phyloP scores from a whole-genome alignment of 1,140 invertebrate species.

The Diorhabda elongata region DNA sequence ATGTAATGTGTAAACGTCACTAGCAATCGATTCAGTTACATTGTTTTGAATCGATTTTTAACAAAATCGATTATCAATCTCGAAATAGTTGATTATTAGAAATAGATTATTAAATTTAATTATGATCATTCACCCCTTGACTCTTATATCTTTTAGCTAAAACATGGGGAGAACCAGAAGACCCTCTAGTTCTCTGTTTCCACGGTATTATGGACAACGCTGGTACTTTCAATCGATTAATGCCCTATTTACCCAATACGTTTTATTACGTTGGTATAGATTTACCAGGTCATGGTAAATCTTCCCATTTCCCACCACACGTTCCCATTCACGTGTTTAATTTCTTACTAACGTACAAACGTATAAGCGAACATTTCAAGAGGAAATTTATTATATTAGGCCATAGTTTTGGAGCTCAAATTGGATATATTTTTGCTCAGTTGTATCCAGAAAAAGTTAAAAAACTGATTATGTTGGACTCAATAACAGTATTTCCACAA shows the following conservation, averaged over 20 bases:
- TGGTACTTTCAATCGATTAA: conserved; percentile 61
- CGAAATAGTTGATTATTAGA: too few relatives aligned
- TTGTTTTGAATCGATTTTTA: too few relatives aligned
- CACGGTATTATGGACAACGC: conserved; percentile 65
- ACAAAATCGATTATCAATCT: too few relatives aligned
- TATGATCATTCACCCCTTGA: too few relatives aligned
- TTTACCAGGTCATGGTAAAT: conserved; percentile 66
- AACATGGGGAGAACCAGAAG: conserved; percentile 56
- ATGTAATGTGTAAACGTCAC: too few relatives aligned
- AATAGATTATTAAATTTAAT: too few relatives aligned
- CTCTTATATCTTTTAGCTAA: conserved; percentile 50
- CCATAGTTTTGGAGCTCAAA: conserved; percentile 58
- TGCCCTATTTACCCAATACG: conserved; percentile 54
- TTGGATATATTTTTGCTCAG: conserved; percentile 47
- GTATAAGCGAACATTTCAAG: conserved; percentile 54
- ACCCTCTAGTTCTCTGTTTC: conserved; percentile 54
- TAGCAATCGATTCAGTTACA: too few relatives aligned
- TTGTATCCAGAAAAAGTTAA: conserved; percentile 52
- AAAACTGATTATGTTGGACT: conserved; percentile 55
- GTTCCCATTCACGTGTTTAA: conserved; percentile 48
- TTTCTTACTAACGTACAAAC: conserved; percentile 50
- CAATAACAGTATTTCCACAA: conserved; percentile 42
- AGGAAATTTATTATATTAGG: conserved; percentile 47
- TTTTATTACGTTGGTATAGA: conserved; percentile 64
- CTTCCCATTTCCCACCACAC: conserved; percentile 57